Evolutionary conservation across 2,888 invertebrate genomes (phyloP).

Genomic region (Macaria notata): DNA sequence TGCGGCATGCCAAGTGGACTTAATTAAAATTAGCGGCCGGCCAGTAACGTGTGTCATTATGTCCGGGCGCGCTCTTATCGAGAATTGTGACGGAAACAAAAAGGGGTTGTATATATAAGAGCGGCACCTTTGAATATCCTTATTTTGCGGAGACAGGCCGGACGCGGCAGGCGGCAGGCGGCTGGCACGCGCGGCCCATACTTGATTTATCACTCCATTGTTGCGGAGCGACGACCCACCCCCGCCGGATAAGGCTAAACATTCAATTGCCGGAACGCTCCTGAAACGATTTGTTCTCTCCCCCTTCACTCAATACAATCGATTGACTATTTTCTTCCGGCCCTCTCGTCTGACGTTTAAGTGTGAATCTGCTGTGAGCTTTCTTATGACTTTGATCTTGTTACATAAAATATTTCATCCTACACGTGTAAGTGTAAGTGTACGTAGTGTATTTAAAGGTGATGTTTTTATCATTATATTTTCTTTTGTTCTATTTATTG

Average conservation of each 20-base stretch:
- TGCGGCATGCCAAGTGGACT: constrained; percentile 20
- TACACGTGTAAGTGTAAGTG: no score
- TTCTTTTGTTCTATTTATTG: no score
- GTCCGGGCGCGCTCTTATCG: constrained; percentile 20
- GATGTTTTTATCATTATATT: no score
- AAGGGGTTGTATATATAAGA: constrained; percentile 36
- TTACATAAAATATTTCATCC: no score
- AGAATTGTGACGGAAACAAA: constrained; percentile 33
- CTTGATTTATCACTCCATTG: constrained; percentile 81
- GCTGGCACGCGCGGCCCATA: constrained; percentile 76
- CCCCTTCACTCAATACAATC: constrained; percentile 56
- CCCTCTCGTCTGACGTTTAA: constrained; percentile 40
- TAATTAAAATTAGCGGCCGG: constrained; percentile 26
- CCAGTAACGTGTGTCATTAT: constrained; percentile 22
- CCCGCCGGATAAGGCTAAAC: constrained; percentile 77
- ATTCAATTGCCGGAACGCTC: constrained; percentile 78
- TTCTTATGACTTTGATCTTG: constrained; percentile 22
- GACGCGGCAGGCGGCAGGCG: constrained; percentile 48
- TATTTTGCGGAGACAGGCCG: constrained; percentile 50
- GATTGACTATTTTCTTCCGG: constrained; percentile 64
- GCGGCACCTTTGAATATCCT: constrained; percentile 67
- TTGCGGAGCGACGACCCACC: constrained; percentile 72
- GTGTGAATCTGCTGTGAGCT: constrained; percentile 34
- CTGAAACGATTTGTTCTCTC: constrained; percentile 74
- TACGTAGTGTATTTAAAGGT: no score